A percentile compares a stretch with the other conserved stretches of the same genome.
Conservation (phyloP, 2,888 invertebrate genomes). For the Nomada fucata region DNA sequence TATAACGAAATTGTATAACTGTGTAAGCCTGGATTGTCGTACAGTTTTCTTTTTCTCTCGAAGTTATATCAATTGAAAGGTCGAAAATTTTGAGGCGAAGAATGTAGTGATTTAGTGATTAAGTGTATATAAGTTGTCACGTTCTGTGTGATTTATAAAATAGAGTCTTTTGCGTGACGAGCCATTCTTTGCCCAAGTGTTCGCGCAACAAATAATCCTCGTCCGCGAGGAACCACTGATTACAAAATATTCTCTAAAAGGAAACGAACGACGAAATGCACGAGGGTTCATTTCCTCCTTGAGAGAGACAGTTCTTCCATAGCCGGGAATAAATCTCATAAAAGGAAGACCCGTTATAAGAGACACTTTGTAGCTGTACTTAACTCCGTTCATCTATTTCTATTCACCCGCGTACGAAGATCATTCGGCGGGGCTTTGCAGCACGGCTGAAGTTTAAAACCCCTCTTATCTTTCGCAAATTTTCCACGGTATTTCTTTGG, state of each 20-base stretch:
- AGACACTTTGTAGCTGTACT: constrained; percentile 26
- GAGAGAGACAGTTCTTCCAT: neutral
- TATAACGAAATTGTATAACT: no score
- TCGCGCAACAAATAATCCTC: constrained; percentile 5
- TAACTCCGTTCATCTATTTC: constrained; percentile 29
- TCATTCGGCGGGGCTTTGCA: constrained; percentile 11
- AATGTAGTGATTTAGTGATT: no score
- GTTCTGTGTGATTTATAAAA: neutral
- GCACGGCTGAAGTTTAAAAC: constrained; percentile 5
- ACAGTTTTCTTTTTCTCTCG: no score
- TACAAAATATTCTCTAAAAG: neutral
- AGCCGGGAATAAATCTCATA: constrained; percentile 12
- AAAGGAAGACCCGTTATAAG: constrained; percentile 24
- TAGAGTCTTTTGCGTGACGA: neutral
- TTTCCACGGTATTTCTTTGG: constrained; percentile 14
- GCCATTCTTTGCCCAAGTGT: neutral
- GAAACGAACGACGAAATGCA: neutral
- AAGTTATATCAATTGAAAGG: no score
- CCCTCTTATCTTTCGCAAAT: constrained; percentile 23
- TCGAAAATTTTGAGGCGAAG: no score
- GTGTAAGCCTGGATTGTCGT: no score
- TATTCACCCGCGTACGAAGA: constrained; percentile 28
- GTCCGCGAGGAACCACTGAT: neutral
- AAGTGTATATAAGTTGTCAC: no score
- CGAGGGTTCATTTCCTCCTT: constrained; percentile 14